phyloP scores from a whole-genome alignment of 2,797 vertebrate genomes.

The Margarornis squamiger region DNA sequence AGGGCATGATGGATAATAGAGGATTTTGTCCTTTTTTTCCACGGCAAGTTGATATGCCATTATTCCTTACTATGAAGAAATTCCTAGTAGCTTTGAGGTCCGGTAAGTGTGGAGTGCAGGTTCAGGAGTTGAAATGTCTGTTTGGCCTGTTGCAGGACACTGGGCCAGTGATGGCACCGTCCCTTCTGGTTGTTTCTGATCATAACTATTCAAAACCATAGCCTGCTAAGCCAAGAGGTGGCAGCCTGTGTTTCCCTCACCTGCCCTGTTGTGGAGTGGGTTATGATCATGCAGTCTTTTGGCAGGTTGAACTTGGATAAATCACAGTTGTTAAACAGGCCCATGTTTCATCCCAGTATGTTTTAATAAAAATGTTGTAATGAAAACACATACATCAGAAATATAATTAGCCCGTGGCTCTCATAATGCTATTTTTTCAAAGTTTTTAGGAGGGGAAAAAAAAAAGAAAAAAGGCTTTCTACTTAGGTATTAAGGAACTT shows the following conservation, averaged over 20 bases:
- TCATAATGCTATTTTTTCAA: neutral
- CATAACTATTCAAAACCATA: neutral
- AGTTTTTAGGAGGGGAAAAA: neutral
- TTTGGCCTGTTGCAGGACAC: neutral
- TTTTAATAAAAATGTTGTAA: neutral
- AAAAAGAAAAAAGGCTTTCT: too few species aligned
- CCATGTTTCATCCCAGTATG: neutral
- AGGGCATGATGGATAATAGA: neutral
- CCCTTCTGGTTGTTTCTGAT: neutral
- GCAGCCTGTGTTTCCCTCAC: neutral
- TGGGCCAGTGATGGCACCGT: neutral
- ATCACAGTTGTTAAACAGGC: neutral
- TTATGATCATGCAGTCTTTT: neutral
- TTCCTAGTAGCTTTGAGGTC: neutral
- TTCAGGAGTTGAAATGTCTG: neutral
- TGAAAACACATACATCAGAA: neutral
- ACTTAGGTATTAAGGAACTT: neutral
- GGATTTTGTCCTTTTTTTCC: neutral
- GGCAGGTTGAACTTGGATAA: neutral
- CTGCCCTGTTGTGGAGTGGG: neutral
- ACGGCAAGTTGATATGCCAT: neutral
- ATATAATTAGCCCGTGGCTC: neutral
- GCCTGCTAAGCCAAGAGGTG: neutral
- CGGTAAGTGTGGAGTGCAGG: neutral
- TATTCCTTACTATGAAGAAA: neutral